These are phyloP conservation scores for rat (Rattus norvegicus) DNA, from an alignment of 2,113 vertebrate species.

Conservation along the genomic window DNA sequence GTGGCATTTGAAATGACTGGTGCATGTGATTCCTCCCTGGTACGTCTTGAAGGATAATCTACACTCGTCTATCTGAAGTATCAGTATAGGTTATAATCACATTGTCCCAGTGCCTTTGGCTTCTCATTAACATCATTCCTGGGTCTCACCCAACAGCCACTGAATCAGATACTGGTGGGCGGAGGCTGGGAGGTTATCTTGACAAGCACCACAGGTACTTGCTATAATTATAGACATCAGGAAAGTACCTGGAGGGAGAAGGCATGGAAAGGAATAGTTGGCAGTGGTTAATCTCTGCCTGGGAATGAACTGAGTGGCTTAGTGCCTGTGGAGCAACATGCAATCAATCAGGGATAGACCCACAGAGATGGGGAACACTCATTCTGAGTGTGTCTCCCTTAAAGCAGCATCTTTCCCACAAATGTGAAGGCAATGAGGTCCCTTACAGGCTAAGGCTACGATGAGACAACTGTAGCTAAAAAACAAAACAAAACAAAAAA, in stretches of 20 bases:
- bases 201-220: slow-evolving; percentile 23
- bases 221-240: slow-evolving; percentile 15
- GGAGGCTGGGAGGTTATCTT: neutral
- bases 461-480: neutral
- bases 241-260: neutral
- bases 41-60: neutral
- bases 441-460: neutral
- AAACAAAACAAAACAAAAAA: neutral
- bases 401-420: neutral
- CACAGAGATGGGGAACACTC: neutral
- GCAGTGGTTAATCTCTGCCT: neutral
- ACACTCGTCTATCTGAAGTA: slow-evolving; percentile 2
- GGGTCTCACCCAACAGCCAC: neutral
- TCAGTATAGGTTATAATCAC: neutral
- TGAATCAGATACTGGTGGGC: neutral
- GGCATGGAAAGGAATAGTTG: neutral
- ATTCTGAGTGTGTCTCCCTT: neutral
- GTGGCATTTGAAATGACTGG: neutral
- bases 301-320: neutral
- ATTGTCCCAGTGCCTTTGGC: neutral
- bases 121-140: slow-evolving; percentile 12
- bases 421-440: neutral
- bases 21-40: neutral
- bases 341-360: neutral
- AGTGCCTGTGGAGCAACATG: neutral